Percentiles rank a stretch among this genome's conserved stretches.
These are phyloP conservation scores for Planiliza haematocheilus DNA, from an alignment of 2,113 vertebrate genomes.

Conservation along the genomic window DNA sequence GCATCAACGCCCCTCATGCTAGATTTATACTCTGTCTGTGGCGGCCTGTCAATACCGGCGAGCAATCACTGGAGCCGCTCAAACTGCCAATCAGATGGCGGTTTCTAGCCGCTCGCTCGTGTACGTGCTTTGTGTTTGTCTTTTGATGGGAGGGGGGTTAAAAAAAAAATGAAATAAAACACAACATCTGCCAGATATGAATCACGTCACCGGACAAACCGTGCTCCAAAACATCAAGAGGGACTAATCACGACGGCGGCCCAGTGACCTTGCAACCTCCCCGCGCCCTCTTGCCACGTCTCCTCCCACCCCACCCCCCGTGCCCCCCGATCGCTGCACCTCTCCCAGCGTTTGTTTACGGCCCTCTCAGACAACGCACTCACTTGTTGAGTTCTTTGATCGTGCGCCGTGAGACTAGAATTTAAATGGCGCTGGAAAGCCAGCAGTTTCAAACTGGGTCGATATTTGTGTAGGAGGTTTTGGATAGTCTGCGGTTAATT, in stretches of 20 bases:
- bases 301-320: too few relatives aligned
- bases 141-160: background rate
- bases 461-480: slow-evolving; percentile 11
- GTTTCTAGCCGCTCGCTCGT: slow-evolving; percentile 8
- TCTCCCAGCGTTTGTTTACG: background rate
- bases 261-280: slow-evolving; percentile 56
- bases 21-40: slow-evolving; percentile 57
- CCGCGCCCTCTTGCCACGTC: slow-evolving; percentile 14
- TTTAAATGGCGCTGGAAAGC: background rate
- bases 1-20: slow-evolving; percentile 51
- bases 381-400: slow-evolving; percentile 33
- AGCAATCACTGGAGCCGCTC: slow-evolving; percentile 68
- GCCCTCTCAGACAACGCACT: background rate
- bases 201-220: background rate
- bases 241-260: slow-evolving; percentile 25
- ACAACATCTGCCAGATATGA: background rate
- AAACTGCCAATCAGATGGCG: slow-evolving; percentile 67
- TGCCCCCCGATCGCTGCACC: background rate
- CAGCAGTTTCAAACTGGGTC: slow-evolving; percentile 9
- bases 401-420: background rate
- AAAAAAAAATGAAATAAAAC: slow-evolving; percentile 1
- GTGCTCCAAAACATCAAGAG: background rate
- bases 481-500: slow-evolving; percentile 6
- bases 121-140: background rate
- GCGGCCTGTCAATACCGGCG: slow-evolving; percentile 52